These are phyloP conservation scores for Sinodicranocentrus sp. DNA, from an alignment of 2,888 invertebrate genomes.

Conservation along the genomic window DNA sequence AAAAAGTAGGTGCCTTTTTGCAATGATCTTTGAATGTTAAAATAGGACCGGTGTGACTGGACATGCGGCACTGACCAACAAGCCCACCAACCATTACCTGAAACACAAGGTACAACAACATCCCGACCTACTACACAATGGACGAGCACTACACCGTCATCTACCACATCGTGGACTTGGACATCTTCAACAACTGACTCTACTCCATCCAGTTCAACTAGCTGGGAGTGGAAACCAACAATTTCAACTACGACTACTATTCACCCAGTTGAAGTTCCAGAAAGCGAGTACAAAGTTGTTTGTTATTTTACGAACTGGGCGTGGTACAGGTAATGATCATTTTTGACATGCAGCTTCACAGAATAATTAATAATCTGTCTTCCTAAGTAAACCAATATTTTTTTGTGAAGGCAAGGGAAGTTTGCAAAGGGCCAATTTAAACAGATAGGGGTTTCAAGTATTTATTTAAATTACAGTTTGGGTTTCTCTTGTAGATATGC, in stretches of 20 bases:
- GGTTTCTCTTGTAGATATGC: constrained; percentile 86
- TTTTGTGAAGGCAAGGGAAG: too few relatives aligned
- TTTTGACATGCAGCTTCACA: too few relatives aligned
- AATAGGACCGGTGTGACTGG: constrained; percentile 75
- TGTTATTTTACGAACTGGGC: constrained; percentile 97
- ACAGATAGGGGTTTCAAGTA: too few relatives aligned
- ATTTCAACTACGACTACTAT: constrained; percentile 69
- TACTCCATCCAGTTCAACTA: constrained; percentile 56
- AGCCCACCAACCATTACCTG: constrained; percentile 52
- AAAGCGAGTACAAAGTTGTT: constrained; percentile 85
- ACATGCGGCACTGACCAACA: constrained; percentile 78
- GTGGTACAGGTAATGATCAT: constrained; percentile 84
- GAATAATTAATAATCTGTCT: too few relatives aligned
- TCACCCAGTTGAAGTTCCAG: constrained; percentile 69
- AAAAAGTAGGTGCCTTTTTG: too few relatives aligned
- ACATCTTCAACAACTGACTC: constrained; percentile 34
- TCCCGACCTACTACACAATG: constrained; percentile 56
- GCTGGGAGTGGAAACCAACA: constrained; percentile 64
- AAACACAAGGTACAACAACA: constrained; percentile 57
- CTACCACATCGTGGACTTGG: constrained; percentile 34
- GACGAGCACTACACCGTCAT: constrained; percentile 27
- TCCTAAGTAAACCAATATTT: too few relatives aligned
- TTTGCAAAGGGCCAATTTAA: too few relatives aligned
- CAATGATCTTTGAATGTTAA: background rate
- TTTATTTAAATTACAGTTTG: too few relatives aligned